A percentile compares a stretch with the other conserved stretches of the same genome.
These are phyloP conservation scores for Leistus spinibarbis DNA, from an alignment of 2,888 invertebrate genomes.

Conservation along the genomic window DNA sequence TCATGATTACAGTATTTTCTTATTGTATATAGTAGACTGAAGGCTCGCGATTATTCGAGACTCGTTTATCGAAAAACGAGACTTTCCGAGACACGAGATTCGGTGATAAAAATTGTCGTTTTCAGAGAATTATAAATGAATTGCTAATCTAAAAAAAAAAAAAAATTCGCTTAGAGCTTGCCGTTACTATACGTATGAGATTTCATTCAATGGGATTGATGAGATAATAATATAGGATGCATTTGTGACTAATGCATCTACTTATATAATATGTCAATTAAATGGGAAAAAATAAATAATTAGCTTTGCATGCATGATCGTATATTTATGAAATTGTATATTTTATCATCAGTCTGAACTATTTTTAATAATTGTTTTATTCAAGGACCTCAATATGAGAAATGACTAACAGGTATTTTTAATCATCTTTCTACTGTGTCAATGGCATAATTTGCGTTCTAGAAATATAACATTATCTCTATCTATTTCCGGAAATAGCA, in stretches of 20 bases:
- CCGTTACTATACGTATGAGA: background rate
- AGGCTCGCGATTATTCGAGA: too few relatives aligned
- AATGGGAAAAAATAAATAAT: slow-evolving; percentile 34
- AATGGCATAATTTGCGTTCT: slow-evolving; percentile 15
- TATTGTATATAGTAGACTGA: too few relatives aligned
- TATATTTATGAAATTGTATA: slow-evolving; percentile 29
- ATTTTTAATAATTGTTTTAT: slow-evolving; percentile 24
- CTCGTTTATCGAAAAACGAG: too few relatives aligned
- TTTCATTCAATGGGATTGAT: background rate
- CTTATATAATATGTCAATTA: slow-evolving; percentile 33
- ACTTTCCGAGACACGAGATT: too few relatives aligned
- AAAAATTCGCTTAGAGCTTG: too few relatives aligned
- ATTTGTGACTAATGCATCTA: slow-evolving; percentile 24
- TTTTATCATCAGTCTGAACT: slow-evolving; percentile 9
- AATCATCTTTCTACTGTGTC: slow-evolving; percentile 9
- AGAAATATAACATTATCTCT: background rate
- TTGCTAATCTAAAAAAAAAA: too few relatives aligned
- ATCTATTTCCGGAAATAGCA: background rate
- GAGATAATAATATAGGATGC: background rate
- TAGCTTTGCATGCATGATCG: slow-evolving; percentile 37
- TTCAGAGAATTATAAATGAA: too few relatives aligned
- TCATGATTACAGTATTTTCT: too few relatives aligned
- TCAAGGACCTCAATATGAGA: slow-evolving; percentile 27
- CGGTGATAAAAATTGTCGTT: too few relatives aligned
- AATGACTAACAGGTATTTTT: slow-evolving; percentile 19